phyloP scores from a whole-genome alignment of 23 tunicate genomes.

The Halocynthia aurantium region DNA sequence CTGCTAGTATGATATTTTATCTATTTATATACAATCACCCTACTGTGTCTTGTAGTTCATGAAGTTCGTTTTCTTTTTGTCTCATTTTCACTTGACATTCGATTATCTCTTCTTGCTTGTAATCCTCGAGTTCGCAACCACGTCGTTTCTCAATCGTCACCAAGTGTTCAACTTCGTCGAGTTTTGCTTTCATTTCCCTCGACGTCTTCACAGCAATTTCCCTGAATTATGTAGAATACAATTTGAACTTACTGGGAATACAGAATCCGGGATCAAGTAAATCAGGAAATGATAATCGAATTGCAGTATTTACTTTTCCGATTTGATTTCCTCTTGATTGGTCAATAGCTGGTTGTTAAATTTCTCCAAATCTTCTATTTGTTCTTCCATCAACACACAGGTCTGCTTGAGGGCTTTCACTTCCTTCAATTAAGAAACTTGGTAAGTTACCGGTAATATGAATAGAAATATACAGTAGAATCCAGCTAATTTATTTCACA shows the following conservation, averaged over 20 bases:
- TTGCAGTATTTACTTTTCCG: conserved; percentile 40
- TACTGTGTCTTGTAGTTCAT: conserved; percentile 63
- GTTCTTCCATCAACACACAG: conserved; percentile 70
- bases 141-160: conserved; percentile 15
- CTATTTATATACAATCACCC: neutral
- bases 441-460: neutral
- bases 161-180: neutral
- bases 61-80: conserved; percentile 43
- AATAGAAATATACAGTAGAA: neutral
- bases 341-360: conserved; percentile 64
- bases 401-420: conserved; percentile 48
- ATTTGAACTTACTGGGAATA: neutral
- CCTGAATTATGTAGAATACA: neutral
- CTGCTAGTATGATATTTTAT: too few species aligned
- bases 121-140: conserved; percentile 36
- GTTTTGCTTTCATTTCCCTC: neutral
- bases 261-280: neutral
- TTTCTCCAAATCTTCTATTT: conserved; percentile 63
- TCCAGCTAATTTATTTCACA: too few species aligned
- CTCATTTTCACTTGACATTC: conserved; percentile 52
- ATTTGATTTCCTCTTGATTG: conserved; percentile 36
- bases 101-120: conserved; percentile 44
- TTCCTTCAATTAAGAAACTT: conserved; percentile 12
- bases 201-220: conserved; percentile 8
- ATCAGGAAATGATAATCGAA: neutral